Conservation (phyloP, 2,888 invertebrate species). For the Hyposoter dolosus region DNA sequence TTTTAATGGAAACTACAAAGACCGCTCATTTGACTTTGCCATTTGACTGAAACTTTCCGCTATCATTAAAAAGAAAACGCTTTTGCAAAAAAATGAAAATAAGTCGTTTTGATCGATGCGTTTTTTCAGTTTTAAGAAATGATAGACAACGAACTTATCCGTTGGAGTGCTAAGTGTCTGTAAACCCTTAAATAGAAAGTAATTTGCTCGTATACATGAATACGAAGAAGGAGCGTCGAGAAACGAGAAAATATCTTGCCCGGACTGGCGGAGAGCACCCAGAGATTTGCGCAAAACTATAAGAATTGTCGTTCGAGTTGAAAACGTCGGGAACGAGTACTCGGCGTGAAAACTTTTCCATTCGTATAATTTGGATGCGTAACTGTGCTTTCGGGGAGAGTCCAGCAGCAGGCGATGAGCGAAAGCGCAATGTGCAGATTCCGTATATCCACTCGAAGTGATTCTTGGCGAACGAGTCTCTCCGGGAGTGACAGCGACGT, state of each 20-base stretch:
- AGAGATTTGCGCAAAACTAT: conserved; percentile 26
- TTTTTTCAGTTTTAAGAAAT: not conserved
- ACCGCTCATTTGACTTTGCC: no score
- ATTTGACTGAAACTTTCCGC: no score
- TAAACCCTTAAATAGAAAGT: not conserved
- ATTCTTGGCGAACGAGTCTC: not conserved
- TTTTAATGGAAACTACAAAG: no score
- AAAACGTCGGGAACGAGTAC: conserved; percentile 19
- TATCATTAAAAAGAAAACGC: no score
- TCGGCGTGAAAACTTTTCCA: conserved; percentile 61
- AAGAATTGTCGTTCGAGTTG: conserved; percentile 10
- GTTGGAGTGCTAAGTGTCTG: not conserved
- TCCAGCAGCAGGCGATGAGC: not conserved
- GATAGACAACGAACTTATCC: not conserved
- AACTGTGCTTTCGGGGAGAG: conserved; percentile 39
- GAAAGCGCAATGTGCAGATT: conserved; percentile 13
- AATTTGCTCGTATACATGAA: not conserved
- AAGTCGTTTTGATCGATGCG: not conserved
- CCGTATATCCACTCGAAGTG: conserved; percentile 21
- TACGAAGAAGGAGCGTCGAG: not conserved
- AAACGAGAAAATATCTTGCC: conserved; percentile 1
- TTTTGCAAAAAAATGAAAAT: no score
- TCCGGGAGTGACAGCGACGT: conserved; percentile 28
- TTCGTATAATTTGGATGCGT: conserved; percentile 59
- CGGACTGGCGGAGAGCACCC: conserved; percentile 7